Conservation (phyloP, 2,888 invertebrate species). For the Meteorus colon region DNA sequence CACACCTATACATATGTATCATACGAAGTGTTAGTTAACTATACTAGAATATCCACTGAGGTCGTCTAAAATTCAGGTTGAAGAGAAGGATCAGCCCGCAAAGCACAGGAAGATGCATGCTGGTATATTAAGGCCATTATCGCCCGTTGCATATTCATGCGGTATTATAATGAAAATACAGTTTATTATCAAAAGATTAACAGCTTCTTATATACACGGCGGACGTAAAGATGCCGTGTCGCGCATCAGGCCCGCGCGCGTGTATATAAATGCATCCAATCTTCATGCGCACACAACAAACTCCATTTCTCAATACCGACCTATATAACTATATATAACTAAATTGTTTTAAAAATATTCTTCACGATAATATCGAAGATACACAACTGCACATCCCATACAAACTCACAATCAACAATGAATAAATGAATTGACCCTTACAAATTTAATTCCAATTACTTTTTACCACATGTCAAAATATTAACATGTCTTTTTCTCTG, state of each 20-base stretch:
- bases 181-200: conserved; percentile 74
- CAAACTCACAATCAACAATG: no score
- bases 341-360: no score
- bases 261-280: not conserved
- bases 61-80: conserved; percentile 70
- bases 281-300: no score
- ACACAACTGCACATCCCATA: no score
- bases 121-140: conserved; percentile 74
- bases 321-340: no score
- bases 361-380: no score
- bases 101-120: conserved; percentile 73
- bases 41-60: conserved; percentile 56
- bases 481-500: conserved; percentile 22
- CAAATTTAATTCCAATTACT: no score
- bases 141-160: conserved; percentile 73
- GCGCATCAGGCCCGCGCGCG: conserved; percentile 4
- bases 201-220: conserved; percentile 69
- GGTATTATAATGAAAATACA: conserved; percentile 74
- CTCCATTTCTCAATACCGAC: no score
- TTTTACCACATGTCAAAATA: conserved; percentile 8
- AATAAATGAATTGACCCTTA: no score
- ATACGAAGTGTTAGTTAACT: conserved; percentile 31
- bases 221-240: conserved; percentile 63
- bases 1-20: not conserved
- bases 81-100: conserved; percentile 70